Percentiles rank a stretch among this genome's conserved stretches.
Conservation (phyloP, 2,888 invertebrate genomes). For the Orthosia gracilis region DNA sequence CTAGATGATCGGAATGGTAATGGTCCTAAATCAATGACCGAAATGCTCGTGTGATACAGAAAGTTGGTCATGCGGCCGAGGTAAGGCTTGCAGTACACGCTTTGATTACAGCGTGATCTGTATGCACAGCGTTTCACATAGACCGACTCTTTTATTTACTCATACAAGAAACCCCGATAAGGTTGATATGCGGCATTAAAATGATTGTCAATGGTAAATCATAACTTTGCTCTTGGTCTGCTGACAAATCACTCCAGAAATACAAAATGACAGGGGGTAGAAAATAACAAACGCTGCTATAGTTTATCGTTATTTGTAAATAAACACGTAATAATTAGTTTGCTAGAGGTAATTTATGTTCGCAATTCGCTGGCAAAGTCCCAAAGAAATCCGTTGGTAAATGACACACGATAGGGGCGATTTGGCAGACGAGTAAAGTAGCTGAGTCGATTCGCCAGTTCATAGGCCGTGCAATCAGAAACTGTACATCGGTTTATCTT, state of each 20-base stretch:
- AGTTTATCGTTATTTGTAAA: conserved; percentile 52
- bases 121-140: conserved; percentile 72
- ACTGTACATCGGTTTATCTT: conserved; percentile 72
- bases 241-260: conserved; percentile 17
- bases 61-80: conserved; percentile 85
- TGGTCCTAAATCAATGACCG: conserved; percentile 80
- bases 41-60: conserved; percentile 79
- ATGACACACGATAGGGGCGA: conserved; percentile 75
- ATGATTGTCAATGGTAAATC: conserved; percentile 1
- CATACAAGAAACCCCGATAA: conserved; percentile 14
- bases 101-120: conserved; percentile 76
- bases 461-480: conserved; percentile 66
- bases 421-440: conserved; percentile 75
- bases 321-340: conserved; percentile 70
- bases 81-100: conserved; percentile 74
- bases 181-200: conserved; percentile 15
- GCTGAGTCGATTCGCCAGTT: conserved; percentile 70
- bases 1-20: conserved; percentile 82
- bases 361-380: conserved; percentile 73
- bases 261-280: conserved; percentile 14
- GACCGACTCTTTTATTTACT: conserved; percentile 58
- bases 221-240: neutral
- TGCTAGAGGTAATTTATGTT: conserved; percentile 71
- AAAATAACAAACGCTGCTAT: conserved; percentile 28
- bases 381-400: conserved; percentile 76